phyloP scores from a whole-genome alignment of 2,113 vertebrate genomes.

The Sinocyclocheilus anshuiensis region DNA sequence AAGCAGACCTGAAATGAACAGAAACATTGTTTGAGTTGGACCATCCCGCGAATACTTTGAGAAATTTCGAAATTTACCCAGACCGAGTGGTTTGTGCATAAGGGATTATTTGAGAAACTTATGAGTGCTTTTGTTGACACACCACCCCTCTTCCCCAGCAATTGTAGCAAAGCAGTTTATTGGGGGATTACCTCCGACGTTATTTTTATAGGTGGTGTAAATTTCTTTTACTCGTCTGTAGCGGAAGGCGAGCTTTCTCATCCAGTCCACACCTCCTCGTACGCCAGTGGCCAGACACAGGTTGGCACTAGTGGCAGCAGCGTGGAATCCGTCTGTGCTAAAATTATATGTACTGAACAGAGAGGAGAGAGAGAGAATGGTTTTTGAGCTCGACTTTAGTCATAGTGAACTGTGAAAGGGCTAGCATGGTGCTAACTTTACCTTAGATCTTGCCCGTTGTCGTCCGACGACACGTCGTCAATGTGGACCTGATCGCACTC shows the following conservation, averaged over 20 bases:
- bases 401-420: background rate
- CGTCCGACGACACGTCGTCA: constrained; percentile 95
- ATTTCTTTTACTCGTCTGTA: constrained; percentile 99
- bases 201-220: constrained; percentile 99
- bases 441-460: constrained; percentile 98
- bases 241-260: constrained; percentile 98
- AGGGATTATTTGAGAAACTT: constrained; percentile 44
- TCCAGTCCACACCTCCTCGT: constrained; percentile 98
- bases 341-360: constrained; percentile 93
- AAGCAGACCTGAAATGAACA: constrained; percentile 86
- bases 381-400: constrained; percentile 1
- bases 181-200: constrained; percentile 90
- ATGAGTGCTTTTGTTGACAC: constrained; percentile 37
- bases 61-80: constrained; percentile 63
- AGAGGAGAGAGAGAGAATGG: background rate
- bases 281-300: constrained; percentile 96
- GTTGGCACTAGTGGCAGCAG: constrained; percentile 96
- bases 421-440: constrained; percentile 61
- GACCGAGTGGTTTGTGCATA: constrained; percentile 36
- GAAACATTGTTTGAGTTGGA: constrained; percentile 79
- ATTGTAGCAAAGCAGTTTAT: constrained; percentile 56
- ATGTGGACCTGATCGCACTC: constrained; percentile 99
- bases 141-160: constrained; percentile 49
- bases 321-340: constrained; percentile 94
- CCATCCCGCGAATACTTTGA: constrained; percentile 64